Evolutionary conservation across 2,888 invertebrate genomes (phyloP).

Genomic region (Tubiluchus corallicola): DNA sequence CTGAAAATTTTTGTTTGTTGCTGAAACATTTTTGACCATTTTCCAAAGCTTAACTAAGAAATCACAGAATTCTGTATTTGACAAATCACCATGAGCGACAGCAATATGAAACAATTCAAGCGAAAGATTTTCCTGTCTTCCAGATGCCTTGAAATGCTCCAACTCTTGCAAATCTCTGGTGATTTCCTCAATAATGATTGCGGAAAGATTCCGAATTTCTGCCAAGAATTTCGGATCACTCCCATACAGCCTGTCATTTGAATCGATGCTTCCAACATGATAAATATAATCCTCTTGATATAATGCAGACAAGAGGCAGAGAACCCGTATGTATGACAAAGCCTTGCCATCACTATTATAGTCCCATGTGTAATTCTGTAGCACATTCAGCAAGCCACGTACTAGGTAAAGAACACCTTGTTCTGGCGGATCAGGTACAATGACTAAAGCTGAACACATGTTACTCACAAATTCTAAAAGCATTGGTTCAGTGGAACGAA

Average conservation of each 20-base stretch:
- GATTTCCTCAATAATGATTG: too few species aligned
- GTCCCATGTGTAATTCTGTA: slow-evolving; percentile 43
- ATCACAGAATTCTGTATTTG: too few species aligned
- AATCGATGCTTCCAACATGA: slow-evolving; percentile 70
- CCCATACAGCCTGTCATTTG: slow-evolving; percentile 80
- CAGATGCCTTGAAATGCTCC: too few species aligned
- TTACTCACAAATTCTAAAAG: slow-evolving; percentile 37
- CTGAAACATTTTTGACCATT: too few species aligned
- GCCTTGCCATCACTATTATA: slow-evolving; percentile 40
- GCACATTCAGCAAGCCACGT: slow-evolving; percentile 56
- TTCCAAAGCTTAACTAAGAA: too few species aligned
- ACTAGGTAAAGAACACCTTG: slow-evolving; percentile 63
- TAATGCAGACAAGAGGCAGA: slow-evolving; percentile 57
- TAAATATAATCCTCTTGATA: slow-evolving; percentile 66
- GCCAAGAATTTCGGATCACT: slow-evolving; percentile 63
- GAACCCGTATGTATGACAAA: slow-evolving; percentile 48
- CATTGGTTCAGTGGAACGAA: slow-evolving; percentile 44
- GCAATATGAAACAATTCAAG: slow-evolving; percentile 38
- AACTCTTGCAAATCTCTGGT: too few species aligned
- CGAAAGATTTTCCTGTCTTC: slow-evolving; percentile 43
- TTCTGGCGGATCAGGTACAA: slow-evolving; percentile 55
- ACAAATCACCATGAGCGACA: slow-evolving; percentile 28
- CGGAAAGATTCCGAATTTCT: too few species aligned
- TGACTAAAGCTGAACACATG: slow-evolving; percentile 57
- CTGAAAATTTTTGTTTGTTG: too few species aligned